Evolutionary conservation across 2,797 vertebrate genomes (phyloP), one percentile per base, ranked within the genome.

Genomic region (Macropus fuliginosus): DNA sequence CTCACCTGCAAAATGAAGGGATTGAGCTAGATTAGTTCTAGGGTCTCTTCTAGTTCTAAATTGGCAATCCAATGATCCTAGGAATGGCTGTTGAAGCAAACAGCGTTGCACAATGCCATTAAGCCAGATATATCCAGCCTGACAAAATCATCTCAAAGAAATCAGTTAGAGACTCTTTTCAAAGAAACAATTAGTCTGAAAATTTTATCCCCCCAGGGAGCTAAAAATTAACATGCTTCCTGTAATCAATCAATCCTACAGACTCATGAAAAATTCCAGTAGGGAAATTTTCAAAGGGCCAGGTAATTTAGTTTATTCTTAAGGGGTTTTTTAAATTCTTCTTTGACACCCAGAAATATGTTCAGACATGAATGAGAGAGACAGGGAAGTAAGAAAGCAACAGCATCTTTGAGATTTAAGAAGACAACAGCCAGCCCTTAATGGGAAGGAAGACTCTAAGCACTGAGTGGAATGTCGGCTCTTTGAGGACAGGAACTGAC

Each of bases 111-210:
- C n/a, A 46, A 4, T 10, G 56, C 34, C 9, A 0, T 46, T 34
- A 29, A 74, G 55, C 91, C 28, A 54, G 24, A 91, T 4, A 50
- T 0, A 89, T 5, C 27, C 34, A 90, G 56, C 18, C 12, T 87
- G 91, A 92, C 10, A 55, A 90, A 66, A 62, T 91, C 62, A 92
- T 55, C 57, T 56, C 92, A 66, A 92, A 95, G 91, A 97, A 98
- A 96, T 95, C 56, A 97, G 55, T 87, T 87, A 97, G 96, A 94
- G 97, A 97, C 94, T 89, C 56, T 92, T 95, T 97, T 97, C 90
- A 92, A 95, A 97, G 91, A 97, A 97, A 96, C 96, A 97, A 92
- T 98, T 96, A 97, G 29, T 91, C 93, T 95, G 97, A 96, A 92
- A 96, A 66, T 56, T 8, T 92, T 95, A 95, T 96, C 96, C 55